Percentiles rank a stretch among this genome's conserved stretches.
These are phyloP conservation scores for Xenus cinereus DNA, from an alignment of 2,113 vertebrate genomes.

Conservation along the genomic window DNA sequence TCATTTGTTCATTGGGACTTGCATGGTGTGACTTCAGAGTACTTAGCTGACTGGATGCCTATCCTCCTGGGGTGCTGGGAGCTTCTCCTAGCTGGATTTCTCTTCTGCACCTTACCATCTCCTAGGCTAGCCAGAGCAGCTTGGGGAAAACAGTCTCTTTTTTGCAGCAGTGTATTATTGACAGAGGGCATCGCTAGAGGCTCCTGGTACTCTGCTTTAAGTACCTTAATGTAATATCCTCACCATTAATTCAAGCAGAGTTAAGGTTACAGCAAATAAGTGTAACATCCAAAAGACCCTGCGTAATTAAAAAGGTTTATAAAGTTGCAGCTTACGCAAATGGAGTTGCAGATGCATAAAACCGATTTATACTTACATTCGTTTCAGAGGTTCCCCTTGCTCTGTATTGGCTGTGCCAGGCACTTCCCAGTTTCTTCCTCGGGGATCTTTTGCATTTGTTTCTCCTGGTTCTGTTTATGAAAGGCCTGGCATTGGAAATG, in stretches of 20 bases:
- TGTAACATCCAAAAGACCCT: neutral
- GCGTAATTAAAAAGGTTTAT: slow-evolving; percentile 3
- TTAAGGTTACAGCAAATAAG: slow-evolving; percentile 10
- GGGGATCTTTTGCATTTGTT: neutral
- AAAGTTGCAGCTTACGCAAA: neutral
- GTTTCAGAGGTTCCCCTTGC: neutral
- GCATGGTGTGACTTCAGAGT: neutral
- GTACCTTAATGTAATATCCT: neutral
- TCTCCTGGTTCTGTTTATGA: neutral
- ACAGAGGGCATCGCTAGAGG: neutral
- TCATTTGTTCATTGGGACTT: neutral
- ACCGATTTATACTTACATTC: neutral
- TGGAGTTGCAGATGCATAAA: neutral
- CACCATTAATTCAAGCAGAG: neutral
- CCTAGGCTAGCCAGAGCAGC: neutral
- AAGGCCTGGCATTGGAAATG: neutral
- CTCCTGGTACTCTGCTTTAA: neutral
- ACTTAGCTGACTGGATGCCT: neutral
- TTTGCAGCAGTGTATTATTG: neutral
- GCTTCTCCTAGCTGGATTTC: neutral
- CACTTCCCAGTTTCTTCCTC: neutral
- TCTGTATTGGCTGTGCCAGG: neutral
- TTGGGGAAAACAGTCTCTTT: neutral
- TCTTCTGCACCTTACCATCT: neutral
- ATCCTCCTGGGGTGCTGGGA: neutral